Conservation (phyloP, 1,140 invertebrate genomes). For the Chrysopa pallens region DNA sequence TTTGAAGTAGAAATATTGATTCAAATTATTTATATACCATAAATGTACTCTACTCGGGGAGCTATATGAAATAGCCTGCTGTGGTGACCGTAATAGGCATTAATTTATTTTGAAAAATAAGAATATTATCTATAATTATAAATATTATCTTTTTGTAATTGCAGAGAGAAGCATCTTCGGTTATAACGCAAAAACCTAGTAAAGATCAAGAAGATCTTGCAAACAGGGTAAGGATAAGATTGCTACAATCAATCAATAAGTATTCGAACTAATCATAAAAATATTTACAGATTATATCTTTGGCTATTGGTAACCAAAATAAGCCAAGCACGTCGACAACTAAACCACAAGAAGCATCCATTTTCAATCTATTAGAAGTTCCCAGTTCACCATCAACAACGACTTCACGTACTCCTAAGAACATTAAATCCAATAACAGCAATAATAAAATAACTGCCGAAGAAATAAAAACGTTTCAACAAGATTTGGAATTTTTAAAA, state of each 20-base stretch:
- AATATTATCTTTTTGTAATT: conserved; percentile 3
- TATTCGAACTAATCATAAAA: no score
- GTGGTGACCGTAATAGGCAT: no score
- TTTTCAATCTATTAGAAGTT: neutral
- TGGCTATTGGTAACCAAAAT: conserved; percentile 12
- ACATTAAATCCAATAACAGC: neutral
- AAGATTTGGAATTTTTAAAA: no score
- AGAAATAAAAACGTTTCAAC: neutral
- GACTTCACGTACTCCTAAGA: neutral
- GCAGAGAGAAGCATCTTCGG: conserved; percentile 2
- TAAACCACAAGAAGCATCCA: neutral
- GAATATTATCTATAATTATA: no score
- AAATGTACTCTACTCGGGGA: no score
- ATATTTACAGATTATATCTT: conserved; percentile 12
- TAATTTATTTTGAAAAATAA: no score
- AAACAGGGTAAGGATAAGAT: conserved; percentile 14
- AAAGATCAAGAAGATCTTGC: conserved; percentile 8
- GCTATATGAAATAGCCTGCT: no score
- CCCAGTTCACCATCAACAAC: neutral
- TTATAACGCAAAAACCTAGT: neutral
- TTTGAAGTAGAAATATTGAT: no score
- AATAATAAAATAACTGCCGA: neutral
- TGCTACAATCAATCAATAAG: no score
- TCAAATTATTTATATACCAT: no score
- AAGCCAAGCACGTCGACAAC: neutral